phyloP scores from a whole-genome alignment of 2,888 invertebrate species.

The Lypha dubia region DNA sequence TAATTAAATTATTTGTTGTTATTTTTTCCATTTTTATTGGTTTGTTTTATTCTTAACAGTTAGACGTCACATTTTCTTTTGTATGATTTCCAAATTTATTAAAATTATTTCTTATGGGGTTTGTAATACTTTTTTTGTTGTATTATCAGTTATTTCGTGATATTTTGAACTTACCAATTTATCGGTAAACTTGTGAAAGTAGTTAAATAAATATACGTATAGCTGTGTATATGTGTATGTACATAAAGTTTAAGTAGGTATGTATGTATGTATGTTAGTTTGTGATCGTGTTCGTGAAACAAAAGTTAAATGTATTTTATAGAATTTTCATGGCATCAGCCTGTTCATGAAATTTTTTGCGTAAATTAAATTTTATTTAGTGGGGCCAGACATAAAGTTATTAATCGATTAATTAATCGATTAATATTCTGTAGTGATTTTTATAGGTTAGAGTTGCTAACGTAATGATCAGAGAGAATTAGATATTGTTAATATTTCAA shows the following conservation, averaged over 20 bases:
- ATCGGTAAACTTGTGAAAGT: slow-evolving; percentile 51
- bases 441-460: too few species aligned
- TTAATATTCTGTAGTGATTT: too few species aligned
- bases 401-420: too few species aligned
- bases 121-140: slow-evolving; percentile 21
- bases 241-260: slow-evolving; percentile 5
- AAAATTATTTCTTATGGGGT: slow-evolving; percentile 23
- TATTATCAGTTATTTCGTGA: slow-evolving; percentile 26
- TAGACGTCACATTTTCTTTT: slow-evolving; percentile 46
- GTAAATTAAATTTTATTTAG: too few species aligned
- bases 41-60: slow-evolving; percentile 49
- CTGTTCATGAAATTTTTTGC: background rate
- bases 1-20: slow-evolving; percentile 67
- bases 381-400: too few species aligned
- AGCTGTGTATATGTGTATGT: slow-evolving; percentile 57
- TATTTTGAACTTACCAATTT: slow-evolving; percentile 54
- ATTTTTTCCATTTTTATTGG: slow-evolving; percentile 43
- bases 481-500: too few species aligned
- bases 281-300: background rate
- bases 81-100: slow-evolving; percentile 57
- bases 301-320: background rate
- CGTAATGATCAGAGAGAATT: too few species aligned
- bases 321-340: background rate
- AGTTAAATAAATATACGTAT: slow-evolving; percentile 29
- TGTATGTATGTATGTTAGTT: slow-evolving; percentile 22